Evolutionary conservation across 2,797 vertebrate species (phyloP).

Genomic region (Otolemur crassicaudatus): DNA sequence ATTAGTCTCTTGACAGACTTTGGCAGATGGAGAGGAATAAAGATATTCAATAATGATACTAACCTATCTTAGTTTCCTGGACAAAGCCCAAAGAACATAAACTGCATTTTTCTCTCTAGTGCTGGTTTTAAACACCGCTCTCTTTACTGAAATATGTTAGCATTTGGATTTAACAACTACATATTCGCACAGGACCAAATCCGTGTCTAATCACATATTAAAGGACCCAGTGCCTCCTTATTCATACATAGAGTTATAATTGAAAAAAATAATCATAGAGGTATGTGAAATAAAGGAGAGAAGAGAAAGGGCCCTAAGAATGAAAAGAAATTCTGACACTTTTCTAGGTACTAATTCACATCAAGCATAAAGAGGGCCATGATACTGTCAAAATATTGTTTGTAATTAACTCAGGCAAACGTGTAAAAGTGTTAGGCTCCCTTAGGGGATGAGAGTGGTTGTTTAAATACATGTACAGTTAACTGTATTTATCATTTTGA

Average conservation of each 20-base stretch:
- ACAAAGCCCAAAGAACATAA: not conserved
- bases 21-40: conserved; percentile 61
- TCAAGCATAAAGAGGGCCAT: not conserved
- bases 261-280: conserved; percentile 50
- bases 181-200: conserved; percentile 28
- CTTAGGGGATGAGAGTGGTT: not conserved
- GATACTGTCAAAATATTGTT: conserved; percentile 1
- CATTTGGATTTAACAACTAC: conserved; percentile 47
- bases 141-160: conserved; percentile 43
- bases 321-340: not conserved
- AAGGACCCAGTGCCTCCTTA: not conserved
- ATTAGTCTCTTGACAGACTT: conserved; percentile 42
- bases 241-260: not conserved
- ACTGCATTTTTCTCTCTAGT: conserved; percentile 16
- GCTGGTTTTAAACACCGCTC: conserved; percentile 25
- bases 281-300: not conserved
- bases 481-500: conserved; percentile 8
- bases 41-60: conserved; percentile 41
- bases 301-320: not conserved
- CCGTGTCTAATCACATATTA: not conserved
- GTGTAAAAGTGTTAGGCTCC: not conserved
- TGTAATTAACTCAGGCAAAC: not conserved
- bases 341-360: conserved; percentile 3
- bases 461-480: not conserved
- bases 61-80: conserved; percentile 43